Evolutionary conservation across 2,113 vertebrate species (phyloP).

Genomic region (Cranoglanis bouderius): DNA sequence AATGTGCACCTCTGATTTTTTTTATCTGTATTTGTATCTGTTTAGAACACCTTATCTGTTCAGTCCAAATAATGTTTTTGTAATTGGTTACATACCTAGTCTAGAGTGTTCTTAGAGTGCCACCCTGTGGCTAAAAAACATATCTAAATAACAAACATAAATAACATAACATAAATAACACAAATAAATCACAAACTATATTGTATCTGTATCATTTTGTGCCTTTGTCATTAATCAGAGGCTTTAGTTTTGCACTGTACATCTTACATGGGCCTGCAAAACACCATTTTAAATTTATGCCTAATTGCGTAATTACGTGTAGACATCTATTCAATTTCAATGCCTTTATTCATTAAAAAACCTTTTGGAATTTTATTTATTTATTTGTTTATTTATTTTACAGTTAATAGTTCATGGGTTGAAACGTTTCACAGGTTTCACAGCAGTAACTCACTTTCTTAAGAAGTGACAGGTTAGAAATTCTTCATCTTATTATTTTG

Average conservation of each 20-base stretch:
- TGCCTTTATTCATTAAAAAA: too few relatives aligned
- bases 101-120: constrained; percentile 18
- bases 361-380: background rate
- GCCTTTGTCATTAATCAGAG: background rate
- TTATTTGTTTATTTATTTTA: background rate
- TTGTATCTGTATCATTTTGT: background rate
- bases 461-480: too few relatives aligned
- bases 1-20: too few relatives aligned
- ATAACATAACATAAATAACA: too few relatives aligned
- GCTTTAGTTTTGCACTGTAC: background rate
- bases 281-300: background rate
- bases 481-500: too few relatives aligned
- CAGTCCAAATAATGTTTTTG: background rate
- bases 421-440: too few relatives aligned
- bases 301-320: background rate
- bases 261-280: background rate
- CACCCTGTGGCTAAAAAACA: constrained; percentile 34
- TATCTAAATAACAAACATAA: too few relatives aligned
- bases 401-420: background rate
- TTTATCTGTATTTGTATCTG: background rate
- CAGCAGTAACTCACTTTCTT: too few relatives aligned
- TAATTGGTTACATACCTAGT: background rate
- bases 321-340: background rate
- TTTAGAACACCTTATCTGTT: background rate
- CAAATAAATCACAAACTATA: background rate